Percentiles rank a stretch among this genome's conserved stretches.
Evolutionary conservation across 2,888 invertebrate genomes (phyloP).

Genomic region (Caprella mutica): DNA sequence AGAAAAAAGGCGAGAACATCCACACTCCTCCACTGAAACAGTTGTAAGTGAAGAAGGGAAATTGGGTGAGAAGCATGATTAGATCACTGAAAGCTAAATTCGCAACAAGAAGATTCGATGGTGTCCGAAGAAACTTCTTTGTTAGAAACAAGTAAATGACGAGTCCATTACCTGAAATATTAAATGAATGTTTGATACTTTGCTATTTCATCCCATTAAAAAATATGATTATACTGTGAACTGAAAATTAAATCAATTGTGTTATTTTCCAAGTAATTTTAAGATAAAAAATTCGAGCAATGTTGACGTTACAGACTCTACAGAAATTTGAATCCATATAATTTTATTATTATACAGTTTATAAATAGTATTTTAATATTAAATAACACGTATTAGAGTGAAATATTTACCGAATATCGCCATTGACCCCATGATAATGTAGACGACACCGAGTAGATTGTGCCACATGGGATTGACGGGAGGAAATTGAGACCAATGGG

Average conservation of each 20-base stretch:
- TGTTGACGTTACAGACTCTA: too few relatives aligned
- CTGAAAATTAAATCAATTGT: too few relatives aligned
- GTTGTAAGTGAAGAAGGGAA: constrained; percentile 25
- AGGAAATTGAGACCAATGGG: constrained; percentile 57
- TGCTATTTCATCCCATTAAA: too few relatives aligned
- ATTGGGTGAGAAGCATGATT: constrained; percentile 58
- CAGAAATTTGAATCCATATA: too few relatives aligned
- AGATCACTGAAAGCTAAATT: constrained; percentile 73
- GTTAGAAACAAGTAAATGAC: constrained; percentile 36
- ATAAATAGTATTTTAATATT: too few relatives aligned
- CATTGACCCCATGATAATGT: constrained; percentile 51
- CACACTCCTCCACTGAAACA: constrained; percentile 26
- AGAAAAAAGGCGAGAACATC: constrained; percentile 24
- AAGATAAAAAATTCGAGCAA: too few relatives aligned
- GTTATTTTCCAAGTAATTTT: too few relatives aligned
- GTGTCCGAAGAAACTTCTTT: constrained; percentile 53
- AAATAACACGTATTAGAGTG: too few relatives aligned
- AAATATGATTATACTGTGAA: too few relatives aligned
- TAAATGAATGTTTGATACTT: not conserved
- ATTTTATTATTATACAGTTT: too few relatives aligned
- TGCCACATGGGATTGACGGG: constrained; percentile 57
- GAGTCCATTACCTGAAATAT: constrained; percentile 34
- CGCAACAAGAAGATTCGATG: constrained; percentile 72
- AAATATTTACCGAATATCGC: constrained; percentile 55
- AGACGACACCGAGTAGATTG: constrained; percentile 53